Evolutionary conservation across 2,888 invertebrate genomes (phyloP).

Genomic region (Schrankia costaestrigalis): DNA sequence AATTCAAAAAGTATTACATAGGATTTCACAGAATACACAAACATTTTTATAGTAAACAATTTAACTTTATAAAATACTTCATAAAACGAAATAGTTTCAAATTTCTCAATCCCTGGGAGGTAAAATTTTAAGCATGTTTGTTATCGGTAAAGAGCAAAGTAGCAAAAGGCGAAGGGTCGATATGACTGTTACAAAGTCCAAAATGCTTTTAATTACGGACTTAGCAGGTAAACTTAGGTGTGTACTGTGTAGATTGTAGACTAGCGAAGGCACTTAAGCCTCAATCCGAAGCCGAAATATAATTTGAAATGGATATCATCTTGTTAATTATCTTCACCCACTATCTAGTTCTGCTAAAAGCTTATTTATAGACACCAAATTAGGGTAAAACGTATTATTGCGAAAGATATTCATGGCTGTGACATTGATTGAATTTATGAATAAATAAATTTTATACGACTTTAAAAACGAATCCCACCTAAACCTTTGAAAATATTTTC

Average conservation of each 20-base stretch:
- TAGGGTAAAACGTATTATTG: no score
- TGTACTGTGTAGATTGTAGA: constrained; percentile 11
- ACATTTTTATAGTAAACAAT: no score
- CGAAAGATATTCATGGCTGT: no score
- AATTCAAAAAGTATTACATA: no score
- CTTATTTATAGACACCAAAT: no score
- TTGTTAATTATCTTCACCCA: not conserved
- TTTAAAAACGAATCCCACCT: no score
- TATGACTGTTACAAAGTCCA: constrained; percentile 6
- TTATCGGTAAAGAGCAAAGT: constrained; percentile 11
- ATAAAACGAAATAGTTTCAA: constrained; percentile 7
- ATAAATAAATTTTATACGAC: no score
- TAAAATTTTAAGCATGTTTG: constrained; percentile 11
- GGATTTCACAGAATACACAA: no score
- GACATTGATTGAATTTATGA: no score
- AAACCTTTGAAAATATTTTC: no score
- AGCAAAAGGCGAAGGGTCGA: constrained; percentile 9
- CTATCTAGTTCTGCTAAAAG: no score
- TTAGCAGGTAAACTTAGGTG: constrained; percentile 15
- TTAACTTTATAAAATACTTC: constrained; percentile 6
- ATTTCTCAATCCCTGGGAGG: constrained; percentile 7
- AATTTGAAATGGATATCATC: constrained; percentile 1
- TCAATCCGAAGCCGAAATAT: not conserved
- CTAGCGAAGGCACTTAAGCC: constrained; percentile 1
- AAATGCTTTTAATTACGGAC: constrained; percentile 24